Evolutionary conservation across 2,888 invertebrate genomes (phyloP), one percentile per base, ranked within the genome.

Genomic region (Chaitophorus viminalis): DNA sequence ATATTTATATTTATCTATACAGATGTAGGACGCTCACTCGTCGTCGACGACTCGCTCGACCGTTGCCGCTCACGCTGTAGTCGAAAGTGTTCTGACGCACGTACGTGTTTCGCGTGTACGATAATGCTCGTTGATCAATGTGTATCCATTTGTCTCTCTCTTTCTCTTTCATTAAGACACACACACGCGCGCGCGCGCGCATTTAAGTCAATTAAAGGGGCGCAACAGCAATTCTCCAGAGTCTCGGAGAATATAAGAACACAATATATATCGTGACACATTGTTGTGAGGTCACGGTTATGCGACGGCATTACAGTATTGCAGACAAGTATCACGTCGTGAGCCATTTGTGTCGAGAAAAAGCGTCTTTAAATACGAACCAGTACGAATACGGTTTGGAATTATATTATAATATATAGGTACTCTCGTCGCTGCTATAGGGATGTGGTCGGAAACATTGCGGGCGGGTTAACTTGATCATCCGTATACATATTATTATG

Each of bases 401-500:
- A 1, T 39, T 46, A 46, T 14, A 36, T 5, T 36, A 36, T 36
- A 36, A 36, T 36, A 36, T 36, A 5, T 5, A 5, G 6, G 4
- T 36, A 5, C 6, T 14, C 14, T 46, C 46, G 46, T 46, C 2
- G 1, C 46, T 5, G 39, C 39, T 11, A 11, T 60, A 60, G 25
- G n/a, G 77, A 46, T 46, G 46, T 46, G 46, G 46, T 31, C 60
- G 70, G 52, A 77, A 77, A 52, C 29, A 77, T 79, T 2, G 65
- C 29, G 60, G 29, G 8, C 18, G 39, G 68, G 36, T 75, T 87
- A 65, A 46, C 74, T 21, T 39, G 39, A 81, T 25, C 46, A 21
- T 87, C 81, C 74, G 65, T 81, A n/a, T n/a, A 87, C 87, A 74
- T 87, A 81, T 74, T 87, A 81, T 74, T 81, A 87, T 74, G 81